Base-by-base conservation (phyloP, 2,113 vertebrate species). In the Leuciscus idus region DNA sequence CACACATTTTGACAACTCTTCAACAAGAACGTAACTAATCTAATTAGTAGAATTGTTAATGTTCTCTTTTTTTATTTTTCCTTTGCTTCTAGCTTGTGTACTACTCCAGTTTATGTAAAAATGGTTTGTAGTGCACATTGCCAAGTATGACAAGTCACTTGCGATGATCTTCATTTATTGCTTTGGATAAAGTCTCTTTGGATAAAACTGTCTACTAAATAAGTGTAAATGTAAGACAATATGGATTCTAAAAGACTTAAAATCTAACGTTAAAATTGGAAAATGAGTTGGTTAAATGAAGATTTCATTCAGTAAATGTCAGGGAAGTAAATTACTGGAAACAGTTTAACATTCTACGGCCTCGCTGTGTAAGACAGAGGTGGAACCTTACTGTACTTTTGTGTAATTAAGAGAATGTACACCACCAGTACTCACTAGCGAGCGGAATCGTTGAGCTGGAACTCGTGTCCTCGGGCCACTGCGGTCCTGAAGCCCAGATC, bases 371-470 rank as follows among this genome's bases (percentile, higher is more conserved):
- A 26, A 26, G 26, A 26, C 26, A 26, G 26, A 26, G 26, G 26
- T 26, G 26, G 36, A 39, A 6, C 36, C 36, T 6, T 39, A 39
- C 36, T 39, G 5, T 39, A 39, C 1, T 5, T 36, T 36, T 39
- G 36, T 39, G 36, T 39, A 39, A 39, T 39, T 33, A 0, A 33
- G 33, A 33, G 33, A 33, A 0, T 4, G 33, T 33, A 33, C 33
- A 33, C 33, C 33, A 33, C 33, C 33, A 33, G 36, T 39, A 39
- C 95, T 95, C 88, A 95, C 95, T 95, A 95, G 17, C 94, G 91
- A 0, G 95, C 95, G 0, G 95, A 95, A 91, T 95, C 94, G 12
- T 95, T 95, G 68, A 95, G 93, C 72, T 93, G 89, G 86, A 92
- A 95, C 87, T 94, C 93, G 7, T 91, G 90, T 28, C 95, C 94